These are phyloP conservation scores for Pseudomyrmex pallidus DNA, from an alignment of 1,140 invertebrate genomes.

Conservation along the genomic window DNA sequence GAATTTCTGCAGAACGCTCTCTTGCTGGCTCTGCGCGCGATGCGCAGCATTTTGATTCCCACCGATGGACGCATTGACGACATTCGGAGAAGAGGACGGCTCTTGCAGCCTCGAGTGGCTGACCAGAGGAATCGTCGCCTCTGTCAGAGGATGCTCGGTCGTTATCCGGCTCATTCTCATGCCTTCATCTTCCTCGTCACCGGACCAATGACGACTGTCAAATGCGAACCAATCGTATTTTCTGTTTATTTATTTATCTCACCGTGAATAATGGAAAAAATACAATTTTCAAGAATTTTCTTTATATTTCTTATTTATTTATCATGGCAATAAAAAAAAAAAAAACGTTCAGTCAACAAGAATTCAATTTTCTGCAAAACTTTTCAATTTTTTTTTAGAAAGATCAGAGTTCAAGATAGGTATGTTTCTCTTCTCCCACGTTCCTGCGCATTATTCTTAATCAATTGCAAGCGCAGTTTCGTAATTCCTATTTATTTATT, in stretches of 20 bases:
- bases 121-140: conserved; percentile 77
- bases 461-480: conserved; percentile 29
- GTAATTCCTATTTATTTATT: not conserved
- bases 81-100: conserved; percentile 67
- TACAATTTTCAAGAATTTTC: no score
- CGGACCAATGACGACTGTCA: conserved; percentile 79
- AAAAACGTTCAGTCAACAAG: no score
- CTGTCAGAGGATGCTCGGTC: conserved; percentile 79
- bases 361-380: no score
- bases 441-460: no score
- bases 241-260: no score
- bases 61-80: conserved; percentile 61
- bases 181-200: conserved; percentile 78
- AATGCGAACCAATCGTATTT: no score
- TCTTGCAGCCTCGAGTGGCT: conserved; percentile 79
- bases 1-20: conserved; percentile 89
- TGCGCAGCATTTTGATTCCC: conserved; percentile 70
- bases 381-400: no score
- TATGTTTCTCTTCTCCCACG: no score
- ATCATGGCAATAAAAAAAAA: no score
- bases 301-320: no score
- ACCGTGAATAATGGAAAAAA: no score
- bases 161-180: conserved; percentile 64
- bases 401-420: no score
- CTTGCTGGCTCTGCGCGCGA: conserved; percentile 78